Evolutionary conservation across 1,140 invertebrate species (phyloP), one percentile per base, ranked within the genome.

Genomic region (Bombus breviceps): DNA sequence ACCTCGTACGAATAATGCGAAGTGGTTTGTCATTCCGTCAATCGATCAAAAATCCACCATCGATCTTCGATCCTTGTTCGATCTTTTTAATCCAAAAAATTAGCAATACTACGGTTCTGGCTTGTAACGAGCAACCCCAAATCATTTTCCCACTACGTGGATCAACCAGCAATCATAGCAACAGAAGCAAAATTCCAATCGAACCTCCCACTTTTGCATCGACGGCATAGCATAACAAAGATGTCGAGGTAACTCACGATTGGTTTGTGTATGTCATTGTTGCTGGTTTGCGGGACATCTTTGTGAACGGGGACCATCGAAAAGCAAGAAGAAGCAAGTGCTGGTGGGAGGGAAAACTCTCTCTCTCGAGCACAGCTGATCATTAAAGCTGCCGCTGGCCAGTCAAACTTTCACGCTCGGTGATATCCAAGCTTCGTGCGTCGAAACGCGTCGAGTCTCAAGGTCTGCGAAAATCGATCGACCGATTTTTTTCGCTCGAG

Each of bases 321-420:
- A 53, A 53, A 53, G 47, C 18, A 53, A 81, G 88, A 89, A 86
- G 73, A n/a, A 62, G 43, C 47, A 53, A 76, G 77, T 8, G 62
- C 59, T 66, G 90, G 92, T 91, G 93, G 92, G 91, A 92, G 92
- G 87, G 59, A 92, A 90, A 90, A 92, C 91, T 92, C 91, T 93
- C 92, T 92, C 89, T 90, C 90, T 93, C 89, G 91, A 90, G 90
- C 90, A 91, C 91, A 91, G 91, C 90, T 91, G 92, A 93, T 93
- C 90, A 90, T 93, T 91, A 92, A 92, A 91, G 85, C 88, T 85
- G 66, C 83, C 78, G 90, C 84, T 91, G 93, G 93, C 92, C 93
- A 94, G 93, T 94, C 90, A 93, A 92, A 94, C 93, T 94, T 94
- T 94, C 93, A 93, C 93, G 91, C 92, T 93, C 92, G 85, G 88